Percentiles rank a stretch among this genome's conserved stretches.
phyloP scores from a whole-genome alignment of 1,140 invertebrate species.

The Lepidurus packardi region DNA sequence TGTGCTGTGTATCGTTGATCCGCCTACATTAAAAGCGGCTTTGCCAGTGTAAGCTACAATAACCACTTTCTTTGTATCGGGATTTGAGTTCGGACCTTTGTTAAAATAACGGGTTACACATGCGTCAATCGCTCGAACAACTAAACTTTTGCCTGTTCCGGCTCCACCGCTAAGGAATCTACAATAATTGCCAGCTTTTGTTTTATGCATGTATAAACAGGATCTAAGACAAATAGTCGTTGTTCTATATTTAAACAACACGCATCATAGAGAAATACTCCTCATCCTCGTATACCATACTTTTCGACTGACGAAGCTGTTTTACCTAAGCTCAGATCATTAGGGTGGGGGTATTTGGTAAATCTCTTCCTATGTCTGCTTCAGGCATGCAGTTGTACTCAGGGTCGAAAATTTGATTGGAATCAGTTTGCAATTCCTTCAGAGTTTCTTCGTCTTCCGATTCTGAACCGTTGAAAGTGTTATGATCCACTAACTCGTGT shows the following conservation, averaged over 20 bases:
- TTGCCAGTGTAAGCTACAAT: too few relatives aligned
- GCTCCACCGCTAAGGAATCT: too few relatives aligned
- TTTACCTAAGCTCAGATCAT: not conserved
- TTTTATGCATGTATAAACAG: not conserved
- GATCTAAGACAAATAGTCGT: not conserved
- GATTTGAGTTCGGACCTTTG: constrained; percentile 5
- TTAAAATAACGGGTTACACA: not conserved
- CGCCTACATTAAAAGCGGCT: too few relatives aligned
- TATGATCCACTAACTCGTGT: not conserved
- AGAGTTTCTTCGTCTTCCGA: constrained; percentile 5
- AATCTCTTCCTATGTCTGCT: not conserved
- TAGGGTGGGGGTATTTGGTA: not conserved
- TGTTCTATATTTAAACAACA: not conserved
- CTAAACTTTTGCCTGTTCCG: too few relatives aligned
- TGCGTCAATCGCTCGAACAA: too few relatives aligned
- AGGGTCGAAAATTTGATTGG: not conserved
- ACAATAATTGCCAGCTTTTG: not conserved
- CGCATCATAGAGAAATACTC: not conserved
- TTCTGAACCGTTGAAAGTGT: not conserved
- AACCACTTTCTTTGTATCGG: not conserved
- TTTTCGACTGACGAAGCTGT: not conserved
- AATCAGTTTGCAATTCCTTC: not conserved
- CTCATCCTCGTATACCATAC: not conserved
- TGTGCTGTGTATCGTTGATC: too few relatives aligned
- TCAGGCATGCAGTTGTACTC: not conserved